Percentiles rank a stretch among this genome's conserved stretches.
Conservation (phyloP, 1,140 invertebrate genomes). For the Drosophila nikananu region DNA sequence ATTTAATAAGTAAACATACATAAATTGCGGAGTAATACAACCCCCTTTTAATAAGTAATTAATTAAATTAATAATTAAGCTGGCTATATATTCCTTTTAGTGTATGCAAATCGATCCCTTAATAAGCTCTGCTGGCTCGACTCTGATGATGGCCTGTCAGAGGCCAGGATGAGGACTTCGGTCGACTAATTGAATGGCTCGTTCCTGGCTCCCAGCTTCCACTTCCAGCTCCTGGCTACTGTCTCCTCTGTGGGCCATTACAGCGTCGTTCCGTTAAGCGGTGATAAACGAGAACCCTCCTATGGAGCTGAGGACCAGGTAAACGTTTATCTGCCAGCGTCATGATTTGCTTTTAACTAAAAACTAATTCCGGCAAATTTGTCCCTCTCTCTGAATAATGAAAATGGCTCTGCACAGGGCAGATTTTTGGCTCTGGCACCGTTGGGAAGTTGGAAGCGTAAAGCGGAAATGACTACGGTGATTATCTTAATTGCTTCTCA, state of each 20-base stretch:
- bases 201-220: neutral
- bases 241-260: slow-evolving; percentile 30
- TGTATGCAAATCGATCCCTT: slow-evolving; percentile 42
- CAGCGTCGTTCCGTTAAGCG: slow-evolving; percentile 29
- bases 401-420: slow-evolving; percentile 34
- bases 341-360: slow-evolving; percentile 81
- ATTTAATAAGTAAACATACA: neutral
- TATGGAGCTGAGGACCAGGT: neutral
- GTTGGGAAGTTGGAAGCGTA: slow-evolving; percentile 51
- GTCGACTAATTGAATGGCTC: slow-evolving; percentile 42
- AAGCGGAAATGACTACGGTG: slow-evolving; percentile 76
- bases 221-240: neutral
- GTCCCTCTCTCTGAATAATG: slow-evolving; percentile 70
- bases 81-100: neutral
- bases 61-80: neutral
- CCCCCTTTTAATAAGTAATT: neutral
- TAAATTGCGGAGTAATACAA: neutral
- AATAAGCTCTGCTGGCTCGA: slow-evolving; percentile 35
- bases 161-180: slow-evolving; percentile 9
- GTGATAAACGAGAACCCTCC: slow-evolving; percentile 46
- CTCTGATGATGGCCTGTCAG: slow-evolving; percentile 6
- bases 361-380: slow-evolving; percentile 78
- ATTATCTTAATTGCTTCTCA: slow-evolving; percentile 82
- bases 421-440: slow-evolving; percentile 22
- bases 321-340: slow-evolving; percentile 52